These are phyloP conservation scores for Hypothenemus hampei DNA, from an alignment of 1,140 invertebrate species.

Conservation along the genomic window DNA sequence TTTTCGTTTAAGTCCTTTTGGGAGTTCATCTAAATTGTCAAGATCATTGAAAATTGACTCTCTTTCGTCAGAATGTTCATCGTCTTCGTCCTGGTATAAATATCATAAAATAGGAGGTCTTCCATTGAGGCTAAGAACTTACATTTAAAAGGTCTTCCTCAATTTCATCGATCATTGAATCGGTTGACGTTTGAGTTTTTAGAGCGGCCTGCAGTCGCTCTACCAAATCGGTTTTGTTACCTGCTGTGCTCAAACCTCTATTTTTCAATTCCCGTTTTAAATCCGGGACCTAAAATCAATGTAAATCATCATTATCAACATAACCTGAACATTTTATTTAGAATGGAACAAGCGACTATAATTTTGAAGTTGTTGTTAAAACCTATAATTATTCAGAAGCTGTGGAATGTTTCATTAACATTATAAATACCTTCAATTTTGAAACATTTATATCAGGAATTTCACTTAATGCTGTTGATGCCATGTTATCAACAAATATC, in stretches of 20 bases:
- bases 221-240: slow-evolving; percentile 76
- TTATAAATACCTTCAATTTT: slow-evolving; percentile 2
- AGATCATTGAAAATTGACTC: slow-evolving; percentile 38
- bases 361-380: neutral
- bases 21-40: slow-evolving; percentile 44
- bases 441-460: slow-evolving; percentile 1
- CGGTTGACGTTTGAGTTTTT: slow-evolving; percentile 46
- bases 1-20: slow-evolving; percentile 38
- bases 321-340: neutral
- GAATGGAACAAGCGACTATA: neutral
- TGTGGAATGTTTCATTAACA: too few relatives aligned
- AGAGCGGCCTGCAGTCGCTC: slow-evolving; percentile 66
- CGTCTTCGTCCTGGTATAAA: slow-evolving; percentile 39
- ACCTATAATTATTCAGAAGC: too few relatives aligned
- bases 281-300: slow-evolving; percentile 60
- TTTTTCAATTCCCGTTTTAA: slow-evolving; percentile 74
- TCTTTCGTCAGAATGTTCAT: slow-evolving; percentile 40
- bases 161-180: slow-evolving; percentile 49
- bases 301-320: neutral
- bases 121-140: slow-evolving; percentile 21
- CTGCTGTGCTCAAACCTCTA: slow-evolving; percentile 64
- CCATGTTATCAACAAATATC: too few relatives aligned
- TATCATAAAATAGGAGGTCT: neutral
- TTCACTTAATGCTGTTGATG: too few relatives aligned
- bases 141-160: slow-evolving; percentile 52